Evolutionary conservation across 2,888 invertebrate genomes (phyloP).

Genomic region (Apotomis turbidana): DNA sequence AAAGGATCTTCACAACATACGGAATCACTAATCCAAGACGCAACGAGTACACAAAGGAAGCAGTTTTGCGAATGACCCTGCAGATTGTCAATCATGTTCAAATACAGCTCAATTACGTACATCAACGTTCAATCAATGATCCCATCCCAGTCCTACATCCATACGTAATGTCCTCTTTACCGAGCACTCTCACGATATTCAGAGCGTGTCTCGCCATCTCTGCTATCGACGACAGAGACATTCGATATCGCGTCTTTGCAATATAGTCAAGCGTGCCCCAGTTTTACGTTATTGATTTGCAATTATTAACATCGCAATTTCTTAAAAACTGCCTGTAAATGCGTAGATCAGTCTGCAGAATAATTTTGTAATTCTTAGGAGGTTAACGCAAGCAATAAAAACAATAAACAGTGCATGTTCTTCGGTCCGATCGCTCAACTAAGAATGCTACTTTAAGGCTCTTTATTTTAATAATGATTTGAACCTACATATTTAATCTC

Average conservation of each 20-base stretch:
- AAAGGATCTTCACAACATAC: neutral
- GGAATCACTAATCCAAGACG: neutral
- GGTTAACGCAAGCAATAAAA: too few relatives aligned
- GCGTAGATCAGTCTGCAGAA: too few relatives aligned
- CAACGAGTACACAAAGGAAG: neutral
- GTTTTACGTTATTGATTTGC: constrained; percentile 1
- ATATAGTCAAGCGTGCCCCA: constrained; percentile 14
- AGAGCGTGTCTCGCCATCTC: constrained; percentile 35
- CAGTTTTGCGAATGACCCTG: neutral
- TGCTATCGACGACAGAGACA: constrained; percentile 25
- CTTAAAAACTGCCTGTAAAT: too few relatives aligned
- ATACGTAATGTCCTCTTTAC: constrained; percentile 15
- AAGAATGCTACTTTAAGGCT: too few relatives aligned
- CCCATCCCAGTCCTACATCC: constrained; percentile 16
- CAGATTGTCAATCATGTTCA: neutral
- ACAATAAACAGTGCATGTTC: too few relatives aligned
- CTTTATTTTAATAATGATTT: too few relatives aligned
- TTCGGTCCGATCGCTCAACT: too few relatives aligned
- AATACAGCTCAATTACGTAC: neutral
- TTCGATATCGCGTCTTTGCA: constrained; percentile 22
- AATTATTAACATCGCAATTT: neutral
- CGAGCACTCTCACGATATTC: constrained; percentile 27
- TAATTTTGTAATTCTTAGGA: too few relatives aligned
- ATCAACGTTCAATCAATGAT: constrained; percentile 11
- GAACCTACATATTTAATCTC: neutral